A percentile compares a stretch with the other conserved stretches of the same genome.
Evolutionary conservation across 2,888 invertebrate genomes (phyloP).

Genomic region (Hemaris fuciformis): DNA sequence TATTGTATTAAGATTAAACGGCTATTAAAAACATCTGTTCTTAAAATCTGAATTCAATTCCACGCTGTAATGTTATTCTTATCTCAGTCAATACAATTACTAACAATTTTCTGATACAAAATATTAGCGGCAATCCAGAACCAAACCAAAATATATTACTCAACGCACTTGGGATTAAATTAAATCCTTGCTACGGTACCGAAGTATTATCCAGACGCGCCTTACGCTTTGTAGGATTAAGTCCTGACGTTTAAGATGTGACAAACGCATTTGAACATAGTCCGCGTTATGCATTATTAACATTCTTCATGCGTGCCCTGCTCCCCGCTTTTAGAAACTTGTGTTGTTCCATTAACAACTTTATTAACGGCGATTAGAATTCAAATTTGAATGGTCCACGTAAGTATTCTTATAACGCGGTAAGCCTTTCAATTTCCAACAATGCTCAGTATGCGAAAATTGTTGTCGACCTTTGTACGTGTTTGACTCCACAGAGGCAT

Average conservation of each 20-base stretch:
- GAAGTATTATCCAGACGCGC: constrained; percentile 31
- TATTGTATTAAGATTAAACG: too few relatives aligned
- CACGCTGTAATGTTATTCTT: not conserved
- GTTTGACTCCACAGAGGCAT: constrained; percentile 46
- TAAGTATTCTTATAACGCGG: constrained; percentile 43
- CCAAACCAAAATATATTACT: constrained; percentile 1
- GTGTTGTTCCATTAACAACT: not conserved
- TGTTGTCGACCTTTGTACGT: constrained; percentile 66
- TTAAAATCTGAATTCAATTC: not conserved
- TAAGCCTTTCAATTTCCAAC: constrained; percentile 64
- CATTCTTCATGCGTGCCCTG: constrained; percentile 50
- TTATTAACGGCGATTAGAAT: not conserved
- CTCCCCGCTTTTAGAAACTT: constrained; percentile 7
- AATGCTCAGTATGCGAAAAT: constrained; percentile 68
- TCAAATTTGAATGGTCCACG: constrained; percentile 12
- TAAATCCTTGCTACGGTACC: constrained; percentile 26
- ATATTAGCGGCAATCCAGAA: not conserved
- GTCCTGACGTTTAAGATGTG: constrained; percentile 35
- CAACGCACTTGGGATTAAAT: constrained; percentile 20
- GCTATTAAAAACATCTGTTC: not conserved
- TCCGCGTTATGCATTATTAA: constrained; percentile 52
- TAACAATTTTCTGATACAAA: not conserved
- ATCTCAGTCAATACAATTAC: not conserved
- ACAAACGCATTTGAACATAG: constrained; percentile 44
- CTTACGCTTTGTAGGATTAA: constrained; percentile 35